Base-by-base conservation (phyloP, 1,140 invertebrate species). In the Tetramorium alpestre region DNA sequence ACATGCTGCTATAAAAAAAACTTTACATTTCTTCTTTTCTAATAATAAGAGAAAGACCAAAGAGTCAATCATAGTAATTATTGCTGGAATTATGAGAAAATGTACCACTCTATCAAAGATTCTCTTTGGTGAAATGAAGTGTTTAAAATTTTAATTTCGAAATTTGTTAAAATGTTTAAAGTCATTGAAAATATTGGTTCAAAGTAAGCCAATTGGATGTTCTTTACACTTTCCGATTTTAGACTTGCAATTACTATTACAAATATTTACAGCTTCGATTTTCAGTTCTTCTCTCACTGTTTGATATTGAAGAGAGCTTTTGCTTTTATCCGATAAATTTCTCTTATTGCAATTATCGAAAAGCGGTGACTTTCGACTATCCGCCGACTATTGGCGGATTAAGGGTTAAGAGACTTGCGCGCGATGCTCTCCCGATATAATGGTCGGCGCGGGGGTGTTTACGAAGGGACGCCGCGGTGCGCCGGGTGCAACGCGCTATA, bases 391-490 rank as follows among this genome's bases (percentile, higher is more conserved):
- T 62, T 38, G 28, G 41, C 69, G 69, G 69, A 84, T 73, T 33
- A 73, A 33, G 51, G 44, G 51, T 38, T 60, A 47, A 75, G 69
- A 73, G 69, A 84, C 41, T 73, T 54, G 18, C 67, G 38, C 25
- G 62, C 62, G n/a, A 25, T 28, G 38, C 64, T 41, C 64, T 41
- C 64, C 56, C 54, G 69, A 60, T 82, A 84, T 84, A 84, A 84
- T 84, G 41, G 41, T 73, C 73, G 54, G 41, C 56, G 80, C 70
- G 54, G 54, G 54, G 69, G 33, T 84, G 80, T 84, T 84, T 84
- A 84, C 80, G 78, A 84, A 60, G 54, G 54, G 69, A 47, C 56
- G 76, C 44, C 13, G 51, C 33, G 33, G 3, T 33, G 33, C 38
- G 47, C 28, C 22, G 67, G 41, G 41, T 73, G 80, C 13, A 22